Percentiles rank a stretch among this genome's conserved stretches.
Evolutionary conservation across 2,113 vertebrate genomes (phyloP).

Genomic region (Oreamnos americanus): DNA sequence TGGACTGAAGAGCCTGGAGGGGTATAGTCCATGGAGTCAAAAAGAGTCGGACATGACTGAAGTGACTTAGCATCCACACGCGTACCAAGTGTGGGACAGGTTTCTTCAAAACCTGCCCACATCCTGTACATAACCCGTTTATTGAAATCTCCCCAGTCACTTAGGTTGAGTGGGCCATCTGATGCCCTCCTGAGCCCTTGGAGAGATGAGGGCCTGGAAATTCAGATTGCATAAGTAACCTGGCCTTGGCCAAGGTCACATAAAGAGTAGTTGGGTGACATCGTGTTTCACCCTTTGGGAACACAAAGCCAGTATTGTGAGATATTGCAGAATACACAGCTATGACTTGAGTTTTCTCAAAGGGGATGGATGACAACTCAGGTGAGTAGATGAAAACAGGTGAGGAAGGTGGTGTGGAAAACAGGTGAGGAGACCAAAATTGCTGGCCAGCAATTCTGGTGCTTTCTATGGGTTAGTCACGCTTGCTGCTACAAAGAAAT

Average conservation of each 20-base stretch:
- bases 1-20: background rate
- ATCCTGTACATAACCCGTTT: background rate
- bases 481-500: background rate
- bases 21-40: background rate
- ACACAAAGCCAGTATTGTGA: background rate
- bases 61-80: background rate
- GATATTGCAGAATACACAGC: background rate
- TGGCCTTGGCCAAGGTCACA: background rate
- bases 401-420: background rate
- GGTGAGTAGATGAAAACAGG: background rate
- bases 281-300: background rate
- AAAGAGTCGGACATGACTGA: background rate
- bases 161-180: background rate
- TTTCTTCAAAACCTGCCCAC: background rate
- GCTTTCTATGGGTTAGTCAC: background rate
- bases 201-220: background rate
- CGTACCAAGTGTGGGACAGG: fast-evolving
- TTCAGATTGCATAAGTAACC: background rate
- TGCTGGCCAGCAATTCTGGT: background rate
- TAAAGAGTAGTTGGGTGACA: background rate
- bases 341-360: background rate
- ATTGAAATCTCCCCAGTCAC: background rate
- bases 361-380: background rate
- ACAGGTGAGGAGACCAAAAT: background rate
- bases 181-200: background rate